phyloP scores from a whole-genome alignment of 2,888 invertebrate genomes.

The Harpalus rubripes region DNA sequence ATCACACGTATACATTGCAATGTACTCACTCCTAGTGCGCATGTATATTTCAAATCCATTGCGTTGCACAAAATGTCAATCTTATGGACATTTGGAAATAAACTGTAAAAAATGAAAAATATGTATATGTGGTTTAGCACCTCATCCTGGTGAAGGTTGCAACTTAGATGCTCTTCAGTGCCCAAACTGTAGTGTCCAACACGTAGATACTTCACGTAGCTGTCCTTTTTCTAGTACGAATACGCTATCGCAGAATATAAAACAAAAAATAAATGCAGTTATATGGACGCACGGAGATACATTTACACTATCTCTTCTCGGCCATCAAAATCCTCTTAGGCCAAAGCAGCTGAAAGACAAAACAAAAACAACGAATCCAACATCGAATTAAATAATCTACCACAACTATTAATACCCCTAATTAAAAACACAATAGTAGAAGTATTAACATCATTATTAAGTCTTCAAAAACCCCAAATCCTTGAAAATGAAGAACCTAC shows the following conservation, averaged over 20 bases:
- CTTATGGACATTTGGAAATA: not conserved
- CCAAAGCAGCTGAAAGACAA: slow-evolving; percentile 5
- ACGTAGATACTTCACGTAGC: not conserved
- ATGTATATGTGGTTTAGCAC: not conserved
- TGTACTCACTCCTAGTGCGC: no score
- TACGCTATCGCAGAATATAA: slow-evolving; percentile 13
- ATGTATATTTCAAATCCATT: no score
- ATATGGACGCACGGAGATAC: no score
- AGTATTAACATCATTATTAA: no score
- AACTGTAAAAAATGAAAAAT: not conserved
- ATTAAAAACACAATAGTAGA: no score
- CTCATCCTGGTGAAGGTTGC: not conserved
- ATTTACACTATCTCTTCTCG: no score
- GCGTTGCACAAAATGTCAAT: no score
- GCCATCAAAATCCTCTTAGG: no score
- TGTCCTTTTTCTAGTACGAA: not conserved
- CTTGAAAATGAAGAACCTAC: no score
- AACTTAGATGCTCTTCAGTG: no score
- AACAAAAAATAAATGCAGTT: slow-evolving; percentile 9
- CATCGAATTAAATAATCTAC: not conserved
- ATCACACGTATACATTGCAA: slow-evolving; percentile 1
- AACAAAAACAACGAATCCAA: not conserved
- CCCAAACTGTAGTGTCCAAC: not conserved
- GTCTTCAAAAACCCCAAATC: no score
- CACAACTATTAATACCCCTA: not conserved